phyloP scores from a whole-genome alignment of 2,797 vertebrate species.

The Orestias chungarensis region DNA sequence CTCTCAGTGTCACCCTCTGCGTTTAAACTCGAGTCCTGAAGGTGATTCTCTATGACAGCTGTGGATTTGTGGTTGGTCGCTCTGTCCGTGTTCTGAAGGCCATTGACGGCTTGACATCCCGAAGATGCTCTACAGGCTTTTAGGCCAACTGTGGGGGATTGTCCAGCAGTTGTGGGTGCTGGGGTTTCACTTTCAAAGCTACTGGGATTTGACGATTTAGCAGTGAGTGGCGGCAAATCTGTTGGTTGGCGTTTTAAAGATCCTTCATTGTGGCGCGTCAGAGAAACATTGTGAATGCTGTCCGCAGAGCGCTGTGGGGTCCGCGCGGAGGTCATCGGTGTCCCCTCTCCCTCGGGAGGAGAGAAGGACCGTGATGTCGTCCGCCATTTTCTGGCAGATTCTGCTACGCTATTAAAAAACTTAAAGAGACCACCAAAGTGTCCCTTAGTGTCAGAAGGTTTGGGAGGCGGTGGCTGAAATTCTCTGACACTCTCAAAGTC shows the following conservation, averaged over 20 bases:
- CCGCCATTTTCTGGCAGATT: constrained; percentile 86
- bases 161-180: constrained; percentile 36
- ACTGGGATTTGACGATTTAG: constrained; percentile 51
- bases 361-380: constrained; percentile 84
- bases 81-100: constrained; percentile 46
- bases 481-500: constrained; percentile 82
- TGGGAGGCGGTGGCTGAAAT: constrained; percentile 66
- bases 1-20: constrained; percentile 43
- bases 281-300: constrained; percentile 66
- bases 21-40: constrained; percentile 38
- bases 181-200: constrained; percentile 37
- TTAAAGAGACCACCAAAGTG: constrained; percentile 86
- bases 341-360: constrained; percentile 80
- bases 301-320: constrained; percentile 47
- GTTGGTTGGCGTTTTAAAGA: constrained; percentile 36
- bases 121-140: constrained; percentile 71
- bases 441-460: constrained; percentile 76
- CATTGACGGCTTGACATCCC: constrained; percentile 64
- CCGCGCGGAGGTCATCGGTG: constrained; percentile 67
- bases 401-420: constrained; percentile 88
- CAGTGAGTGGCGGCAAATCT: constrained; percentile 47
- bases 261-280: constrained; percentile 67
- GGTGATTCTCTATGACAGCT: constrained; percentile 68
- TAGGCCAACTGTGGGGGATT: constrained; percentile 69
- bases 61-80: constrained; percentile 54